Evolutionary conservation across 2,888 invertebrate species (phyloP).

Genomic region (Myopa tessellatipennis): DNA sequence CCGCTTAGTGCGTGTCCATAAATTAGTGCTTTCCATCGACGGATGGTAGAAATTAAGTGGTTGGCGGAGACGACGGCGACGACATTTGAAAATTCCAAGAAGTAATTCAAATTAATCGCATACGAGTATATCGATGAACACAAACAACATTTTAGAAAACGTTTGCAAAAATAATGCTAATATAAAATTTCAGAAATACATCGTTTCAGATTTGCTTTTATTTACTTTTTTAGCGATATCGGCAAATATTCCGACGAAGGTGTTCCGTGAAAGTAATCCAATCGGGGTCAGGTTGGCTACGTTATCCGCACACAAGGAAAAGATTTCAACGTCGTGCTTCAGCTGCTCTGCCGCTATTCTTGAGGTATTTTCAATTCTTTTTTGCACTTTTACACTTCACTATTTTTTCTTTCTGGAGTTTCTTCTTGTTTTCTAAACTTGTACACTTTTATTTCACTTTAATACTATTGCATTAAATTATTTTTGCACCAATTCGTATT

Average conservation of each 20-base stretch:
- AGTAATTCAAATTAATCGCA: neutral
- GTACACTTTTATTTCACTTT: conserved; percentile 6
- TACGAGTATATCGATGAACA: too few relatives aligned
- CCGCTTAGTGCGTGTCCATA: conserved; percentile 20
- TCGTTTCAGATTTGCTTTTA: neutral
- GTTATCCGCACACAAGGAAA: neutral
- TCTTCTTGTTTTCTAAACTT: neutral
- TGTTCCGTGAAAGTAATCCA: conserved; percentile 26
- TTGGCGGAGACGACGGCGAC: neutral
- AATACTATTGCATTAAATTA: neutral
- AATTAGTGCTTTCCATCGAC: conserved; percentile 31
- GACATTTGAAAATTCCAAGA: conserved; percentile 9
- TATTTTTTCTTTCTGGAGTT: neutral
- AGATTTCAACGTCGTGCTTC: neutral
- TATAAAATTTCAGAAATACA: conserved; percentile 1
- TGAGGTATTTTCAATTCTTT: neutral
- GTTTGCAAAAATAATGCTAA: too few relatives aligned
- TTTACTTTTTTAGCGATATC: neutral
- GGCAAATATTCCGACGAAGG: neutral
- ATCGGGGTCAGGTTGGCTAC: conserved; percentile 3
- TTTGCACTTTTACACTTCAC: neutral
- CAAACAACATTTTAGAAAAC: too few relatives aligned
- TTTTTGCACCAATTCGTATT: too few relatives aligned
- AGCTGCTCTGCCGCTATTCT: neutral
- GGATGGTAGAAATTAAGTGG: conserved; percentile 4